These are phyloP conservation scores for Tolmerus cingulatus DNA, from an alignment of 2,888 invertebrate genomes.

Conservation along the genomic window DNA sequence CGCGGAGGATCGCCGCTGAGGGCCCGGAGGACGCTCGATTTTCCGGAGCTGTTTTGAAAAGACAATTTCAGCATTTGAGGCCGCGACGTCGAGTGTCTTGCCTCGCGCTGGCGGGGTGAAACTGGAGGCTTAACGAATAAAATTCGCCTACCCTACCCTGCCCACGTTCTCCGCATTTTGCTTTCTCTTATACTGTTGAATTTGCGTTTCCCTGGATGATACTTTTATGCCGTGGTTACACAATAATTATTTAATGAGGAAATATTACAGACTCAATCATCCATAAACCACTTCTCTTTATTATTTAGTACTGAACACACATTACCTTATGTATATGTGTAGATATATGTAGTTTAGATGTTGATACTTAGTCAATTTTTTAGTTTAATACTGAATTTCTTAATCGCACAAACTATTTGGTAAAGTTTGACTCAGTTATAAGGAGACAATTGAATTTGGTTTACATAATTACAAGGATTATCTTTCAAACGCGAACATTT, in stretches of 20 bases:
- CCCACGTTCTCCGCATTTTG: background rate
- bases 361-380: background rate
- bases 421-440: too few relatives aligned
- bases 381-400: background rate
- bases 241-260: background rate
- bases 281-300: too few relatives aligned
- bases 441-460: too few relatives aligned
- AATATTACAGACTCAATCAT: background rate
- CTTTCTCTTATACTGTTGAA: background rate
- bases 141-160: background rate
- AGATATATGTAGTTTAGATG: too few relatives aligned
- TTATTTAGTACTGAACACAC: too few relatives aligned
- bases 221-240: background rate
- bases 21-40: background rate
- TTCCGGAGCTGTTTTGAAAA: background rate
- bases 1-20: background rate
- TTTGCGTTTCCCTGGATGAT: background rate
- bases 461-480: too few relatives aligned
- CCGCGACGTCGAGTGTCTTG: background rate
- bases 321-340: too few relatives aligned
- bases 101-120: background rate
- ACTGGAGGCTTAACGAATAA: background rate
- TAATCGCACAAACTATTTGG: background rate
- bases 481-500: too few relatives aligned
- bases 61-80: background rate